phyloP scores from a whole-genome alignment of 1,140 invertebrate species.

The Melitaea cinxia region DNA sequence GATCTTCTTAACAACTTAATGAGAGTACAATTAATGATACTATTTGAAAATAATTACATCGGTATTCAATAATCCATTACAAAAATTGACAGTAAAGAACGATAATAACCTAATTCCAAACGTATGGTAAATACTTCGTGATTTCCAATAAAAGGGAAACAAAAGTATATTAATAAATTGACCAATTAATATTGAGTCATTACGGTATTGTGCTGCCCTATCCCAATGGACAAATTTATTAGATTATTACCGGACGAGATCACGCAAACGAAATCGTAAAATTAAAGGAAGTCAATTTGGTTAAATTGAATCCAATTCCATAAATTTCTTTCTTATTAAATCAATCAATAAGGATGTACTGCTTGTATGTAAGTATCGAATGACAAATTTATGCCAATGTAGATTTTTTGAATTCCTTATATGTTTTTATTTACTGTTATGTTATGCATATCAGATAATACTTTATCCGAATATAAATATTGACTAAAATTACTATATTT shows the following conservation, averaged over 20 bases:
- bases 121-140: conserved; percentile 22
- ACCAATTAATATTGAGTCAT: conserved; percentile 74
- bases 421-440: too few relatives aligned
- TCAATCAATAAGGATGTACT: conserved; percentile 10
- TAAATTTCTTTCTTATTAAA: conserved; percentile 33
- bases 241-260: conserved; percentile 77
- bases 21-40: background rate
- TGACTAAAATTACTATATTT: too few relatives aligned
- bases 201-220: conserved; percentile 61
- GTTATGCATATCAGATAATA: too few relatives aligned
- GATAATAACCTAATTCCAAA: background rate
- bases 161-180: conserved; percentile 51
- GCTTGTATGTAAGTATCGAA: background rate
- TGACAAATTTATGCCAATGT: too few relatives aligned
- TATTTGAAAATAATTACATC: background rate
- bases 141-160: conserved; percentile 38
- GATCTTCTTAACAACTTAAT: too few relatives aligned
- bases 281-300: conserved; percentile 75
- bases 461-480: too few relatives aligned
- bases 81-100: background rate
- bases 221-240: conserved; percentile 78
- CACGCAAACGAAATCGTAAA: conserved; percentile 80
- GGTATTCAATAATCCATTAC: background rate
- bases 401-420: too few relatives aligned
- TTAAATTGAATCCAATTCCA: conserved; percentile 72